phyloP scores from a whole-genome alignment of 1,140 invertebrate species.

The Phenacoccus solenopsis region DNA sequence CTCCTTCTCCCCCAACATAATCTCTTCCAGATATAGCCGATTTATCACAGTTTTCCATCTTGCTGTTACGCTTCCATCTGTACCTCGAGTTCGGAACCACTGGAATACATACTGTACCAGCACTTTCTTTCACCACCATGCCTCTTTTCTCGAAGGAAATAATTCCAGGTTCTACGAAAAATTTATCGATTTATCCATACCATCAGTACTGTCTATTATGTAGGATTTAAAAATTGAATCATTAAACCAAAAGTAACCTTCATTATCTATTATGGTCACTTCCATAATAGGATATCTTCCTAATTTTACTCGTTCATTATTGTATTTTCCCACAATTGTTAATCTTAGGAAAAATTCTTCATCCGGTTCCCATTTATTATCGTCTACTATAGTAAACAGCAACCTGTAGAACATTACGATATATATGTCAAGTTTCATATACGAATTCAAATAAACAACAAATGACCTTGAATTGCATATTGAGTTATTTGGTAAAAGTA shows the following conservation, averaged over 20 bases:
- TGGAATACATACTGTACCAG: slow-evolving; percentile 40
- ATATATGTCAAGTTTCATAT: neutral
- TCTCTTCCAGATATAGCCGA: slow-evolving; percentile 43
- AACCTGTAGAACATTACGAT: slow-evolving; percentile 29
- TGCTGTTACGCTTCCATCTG: slow-evolving; percentile 42
- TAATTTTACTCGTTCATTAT: slow-evolving; percentile 31
- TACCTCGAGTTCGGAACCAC: slow-evolving; percentile 42
- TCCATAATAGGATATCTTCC: slow-evolving; percentile 46
- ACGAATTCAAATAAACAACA: too few species aligned
- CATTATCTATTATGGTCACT: slow-evolving; percentile 51
- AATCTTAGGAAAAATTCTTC: slow-evolving; percentile 49
- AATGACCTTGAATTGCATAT: too few species aligned
- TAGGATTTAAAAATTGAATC: neutral
- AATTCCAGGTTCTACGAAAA: slow-evolving; percentile 43
- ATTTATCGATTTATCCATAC: neutral
- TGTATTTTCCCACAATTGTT: slow-evolving; percentile 33
- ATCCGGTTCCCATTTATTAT: slow-evolving; percentile 51
- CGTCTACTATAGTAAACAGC: slow-evolving; percentile 45
- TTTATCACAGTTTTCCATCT: slow-evolving; percentile 46
- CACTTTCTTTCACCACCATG: slow-evolving; percentile 47
- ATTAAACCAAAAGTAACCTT: slow-evolving; percentile 35
- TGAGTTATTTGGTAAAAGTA: too few species aligned
- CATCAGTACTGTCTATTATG: neutral
- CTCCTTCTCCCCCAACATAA: slow-evolving; percentile 41
- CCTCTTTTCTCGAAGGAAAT: slow-evolving; percentile 46